phyloP scores from a whole-genome alignment of 1,140 invertebrate species.

The Pteromalus puparum region DNA sequence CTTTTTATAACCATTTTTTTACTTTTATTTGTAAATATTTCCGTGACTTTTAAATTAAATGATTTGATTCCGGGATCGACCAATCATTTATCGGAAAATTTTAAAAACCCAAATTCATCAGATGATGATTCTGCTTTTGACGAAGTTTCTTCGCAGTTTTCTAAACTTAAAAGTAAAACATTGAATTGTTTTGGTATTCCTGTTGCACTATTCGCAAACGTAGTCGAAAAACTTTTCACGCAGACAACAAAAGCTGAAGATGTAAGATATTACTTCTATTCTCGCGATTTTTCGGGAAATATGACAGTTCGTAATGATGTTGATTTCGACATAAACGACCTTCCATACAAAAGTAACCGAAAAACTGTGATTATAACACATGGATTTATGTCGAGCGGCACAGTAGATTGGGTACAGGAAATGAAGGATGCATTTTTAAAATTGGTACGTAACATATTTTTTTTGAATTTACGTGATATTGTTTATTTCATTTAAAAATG shows the following conservation, averaged over 20 bases:
- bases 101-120: neutral
- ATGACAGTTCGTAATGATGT: constrained; percentile 65
- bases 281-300: constrained; percentile 59
- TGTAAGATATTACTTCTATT: constrained; percentile 66
- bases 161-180: neutral
- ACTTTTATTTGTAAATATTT: neutral
- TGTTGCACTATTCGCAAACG: neutral
- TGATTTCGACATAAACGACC: constrained; percentile 78
- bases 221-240: neutral
- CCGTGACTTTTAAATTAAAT: neutral
- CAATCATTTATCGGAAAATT: neutral
- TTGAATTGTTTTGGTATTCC: constrained; percentile 43
- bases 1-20: neutral
- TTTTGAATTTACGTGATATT: neutral
- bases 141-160: neutral
- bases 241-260: constrained; percentile 59
- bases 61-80: too few relatives aligned
- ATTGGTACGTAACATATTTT: constrained; percentile 68
- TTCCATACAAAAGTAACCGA: constrained; percentile 73
- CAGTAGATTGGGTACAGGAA: constrained; percentile 75
- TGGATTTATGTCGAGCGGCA: constrained; percentile 77
- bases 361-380: constrained; percentile 77
- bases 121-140: neutral
- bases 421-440: constrained; percentile 75
- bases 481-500: neutral